A percentile compares a stretch with the other conserved stretches of the same genome.
Conservation (phyloP, 2,888 invertebrate genomes). For the Chloromyia formosa region DNA sequence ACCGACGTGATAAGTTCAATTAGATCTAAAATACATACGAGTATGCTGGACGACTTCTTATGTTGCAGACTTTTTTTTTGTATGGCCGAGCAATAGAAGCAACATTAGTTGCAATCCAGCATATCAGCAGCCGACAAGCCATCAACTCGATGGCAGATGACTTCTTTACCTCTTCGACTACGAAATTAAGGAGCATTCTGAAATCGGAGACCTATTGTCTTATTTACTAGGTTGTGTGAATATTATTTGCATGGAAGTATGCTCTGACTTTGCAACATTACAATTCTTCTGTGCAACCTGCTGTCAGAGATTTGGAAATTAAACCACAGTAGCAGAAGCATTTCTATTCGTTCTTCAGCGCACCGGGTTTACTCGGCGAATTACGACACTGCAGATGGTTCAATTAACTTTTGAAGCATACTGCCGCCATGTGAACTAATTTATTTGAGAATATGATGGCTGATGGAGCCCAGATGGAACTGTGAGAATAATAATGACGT, state of each 20-base stretch:
- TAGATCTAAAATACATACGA: not conserved
- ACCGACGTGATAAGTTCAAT: slow-evolving; percentile 4
- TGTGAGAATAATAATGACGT: no score
- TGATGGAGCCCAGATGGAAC: not conserved
- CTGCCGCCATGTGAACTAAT: slow-evolving; percentile 15
- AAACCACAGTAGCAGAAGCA: not conserved
- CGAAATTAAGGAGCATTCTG: slow-evolving; percentile 34
- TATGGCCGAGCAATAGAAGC: not conserved
- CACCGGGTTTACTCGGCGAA: not conserved
- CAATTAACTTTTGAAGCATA: slow-evolving; percentile 9
- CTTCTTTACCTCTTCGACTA: slow-evolving; percentile 28
- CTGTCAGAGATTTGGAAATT: slow-evolving; percentile 24
- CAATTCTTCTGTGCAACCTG: slow-evolving; percentile 17
- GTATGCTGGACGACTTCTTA: not conserved
- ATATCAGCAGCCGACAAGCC: not conserved
- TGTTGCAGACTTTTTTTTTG: slow-evolving; percentile 6
- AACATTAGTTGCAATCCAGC: not conserved
- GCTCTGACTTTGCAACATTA: not conserved
- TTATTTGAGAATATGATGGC: not conserved
- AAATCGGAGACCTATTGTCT: slow-evolving; percentile 39
- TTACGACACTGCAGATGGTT: not conserved
- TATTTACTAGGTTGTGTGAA: slow-evolving; percentile 17
- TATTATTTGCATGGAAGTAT: slow-evolving; percentile 30
- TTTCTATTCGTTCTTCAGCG: no score
- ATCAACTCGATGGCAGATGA: slow-evolving; percentile 32